Base-by-base conservation (phyloP, 2,113 vertebrate genomes). In the Mesoclemmys tuberculata region DNA sequence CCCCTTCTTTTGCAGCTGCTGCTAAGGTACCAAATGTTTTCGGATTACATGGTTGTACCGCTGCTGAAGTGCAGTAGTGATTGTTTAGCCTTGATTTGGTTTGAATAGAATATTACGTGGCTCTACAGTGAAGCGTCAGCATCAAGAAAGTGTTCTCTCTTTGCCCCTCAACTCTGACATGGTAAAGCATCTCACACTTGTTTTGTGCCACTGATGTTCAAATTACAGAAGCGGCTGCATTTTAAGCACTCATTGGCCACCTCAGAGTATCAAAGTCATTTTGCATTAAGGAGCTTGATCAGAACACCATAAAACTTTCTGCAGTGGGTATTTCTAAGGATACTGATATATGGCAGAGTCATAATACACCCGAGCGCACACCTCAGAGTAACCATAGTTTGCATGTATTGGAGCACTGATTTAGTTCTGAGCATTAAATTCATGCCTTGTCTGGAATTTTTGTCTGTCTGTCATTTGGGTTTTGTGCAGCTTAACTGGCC, bases 391-490 rank as follows among this genome's bases (percentile, higher is more conserved):
- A 55, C 24, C 55, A 1, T 27, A 92, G 44, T 31, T n/a, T 44
- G 19, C 21, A 41, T 61, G n/a, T 89, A n/a, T 5, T 84, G 38
- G 44, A 71, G n/a, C 64, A 41, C 41, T 87, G 0, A 75, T 29
- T 88, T 79, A 22, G 41, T 79, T 41, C 44, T 80, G 80, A 87
- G 1, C 0, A 56, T 12, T 10, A n/a, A 79, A 41, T 8, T 71
- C 31, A 35, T 0, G 0, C 44, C 44, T 90, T 38, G 10, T 8
- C 19, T 4, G 35, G 2, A 0, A 2, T 1, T 24, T 41, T 68
- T 58, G 51, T n/a, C 64, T 44, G 81, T 51, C 78, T 51, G 51
- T 9, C 49, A 55, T 44, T 55, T 7, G 44, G 85, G 35, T 51
- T 89, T 4, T 22, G 27, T 29, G 85, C 58, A 54, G 48, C 27